These are phyloP conservation scores for Luidia sarsii DNA, from an alignment of 53 echinoderm and acorn worm species.

Conservation along the genomic window DNA sequence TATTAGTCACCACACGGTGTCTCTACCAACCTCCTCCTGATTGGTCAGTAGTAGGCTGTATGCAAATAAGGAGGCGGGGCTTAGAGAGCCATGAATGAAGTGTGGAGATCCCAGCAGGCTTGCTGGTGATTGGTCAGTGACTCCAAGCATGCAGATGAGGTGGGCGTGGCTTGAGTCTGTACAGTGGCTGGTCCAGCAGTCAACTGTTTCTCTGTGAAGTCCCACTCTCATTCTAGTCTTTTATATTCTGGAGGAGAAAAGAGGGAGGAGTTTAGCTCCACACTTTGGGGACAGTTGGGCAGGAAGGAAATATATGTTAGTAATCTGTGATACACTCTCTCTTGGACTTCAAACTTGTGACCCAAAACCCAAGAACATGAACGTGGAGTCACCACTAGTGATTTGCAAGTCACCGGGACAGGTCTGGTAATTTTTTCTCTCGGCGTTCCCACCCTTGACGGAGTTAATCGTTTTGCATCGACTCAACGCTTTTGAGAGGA, in stretches of 20 bases:
- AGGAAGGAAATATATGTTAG: slow-evolving; percentile 54
- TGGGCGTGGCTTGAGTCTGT: too few species aligned
- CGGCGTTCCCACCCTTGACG: too few species aligned
- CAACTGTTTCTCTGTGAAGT: too few species aligned
- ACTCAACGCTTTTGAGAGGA: too few species aligned
- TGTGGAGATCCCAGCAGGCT: too few species aligned
- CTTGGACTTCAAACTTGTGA: background rate
- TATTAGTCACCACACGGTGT: background rate
- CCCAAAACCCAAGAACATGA: slow-evolving; percentile 17
- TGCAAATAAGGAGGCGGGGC: slow-evolving; percentile 20
- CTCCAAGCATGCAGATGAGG: slow-evolving; percentile 14
- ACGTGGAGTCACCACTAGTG: slow-evolving; percentile 22
- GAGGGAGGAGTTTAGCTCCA: slow-evolving; percentile 33
- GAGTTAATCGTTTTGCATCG: too few species aligned
- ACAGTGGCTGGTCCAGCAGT: too few species aligned
- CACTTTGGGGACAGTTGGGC: background rate
- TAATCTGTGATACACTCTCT: slow-evolving; percentile 36
- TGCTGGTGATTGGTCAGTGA: background rate
- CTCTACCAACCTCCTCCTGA: background rate
- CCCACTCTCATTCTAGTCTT: too few species aligned
- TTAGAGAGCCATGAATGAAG: too few species aligned
- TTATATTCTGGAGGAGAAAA: too few species aligned
- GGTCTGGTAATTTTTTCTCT: too few species aligned
- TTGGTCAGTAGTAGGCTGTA: slow-evolving; percentile 15
- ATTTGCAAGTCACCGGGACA: slow-evolving; percentile 27